These are phyloP conservation scores for Fragariocoptes setiger DNA, from an alignment of 1,140 invertebrate species.

Conservation along the genomic window DNA sequence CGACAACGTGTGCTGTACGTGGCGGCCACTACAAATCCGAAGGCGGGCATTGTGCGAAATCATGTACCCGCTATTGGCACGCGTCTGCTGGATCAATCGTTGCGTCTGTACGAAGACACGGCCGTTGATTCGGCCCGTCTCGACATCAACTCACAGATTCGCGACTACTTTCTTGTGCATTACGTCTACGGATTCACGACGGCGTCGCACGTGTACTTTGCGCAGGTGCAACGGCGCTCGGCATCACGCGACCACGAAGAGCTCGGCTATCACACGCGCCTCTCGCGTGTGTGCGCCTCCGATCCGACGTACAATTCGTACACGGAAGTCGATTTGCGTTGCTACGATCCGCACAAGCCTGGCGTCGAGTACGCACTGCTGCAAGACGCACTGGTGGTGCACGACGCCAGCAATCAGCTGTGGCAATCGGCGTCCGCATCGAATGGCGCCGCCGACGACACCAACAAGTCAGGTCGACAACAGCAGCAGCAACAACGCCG, in stretches of 20 bases:
- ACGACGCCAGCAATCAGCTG: constrained; percentile 39
- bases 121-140: constrained; percentile 26
- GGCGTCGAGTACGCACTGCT: constrained; percentile 46
- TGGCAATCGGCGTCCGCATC: constrained; percentile 31
- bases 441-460: neutral
- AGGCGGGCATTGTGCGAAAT: constrained; percentile 56
- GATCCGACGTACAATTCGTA: constrained; percentile 74
- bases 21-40: constrained; percentile 70
- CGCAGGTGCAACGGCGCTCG: constrained; percentile 72
- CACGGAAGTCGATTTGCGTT: constrained; percentile 44
- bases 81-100: constrained; percentile 36
- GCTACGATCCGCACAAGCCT: constrained; percentile 24
- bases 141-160: constrained; percentile 44
- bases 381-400: constrained; percentile 55
- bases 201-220: constrained; percentile 70
- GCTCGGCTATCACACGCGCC: constrained; percentile 57
- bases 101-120: constrained; percentile 35
- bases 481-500: neutral
- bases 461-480: neutral
- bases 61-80: constrained; percentile 58
- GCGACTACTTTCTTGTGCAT: constrained; percentile 74
- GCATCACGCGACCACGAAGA: constrained; percentile 44
- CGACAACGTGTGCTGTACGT: constrained; percentile 44
- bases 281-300: constrained; percentile 63
- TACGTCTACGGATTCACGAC: constrained; percentile 86